Evolutionary conservation across 2,888 invertebrate genomes (phyloP), one percentile per base, ranked within the genome.

Genomic region (Caprella mutica): DNA sequence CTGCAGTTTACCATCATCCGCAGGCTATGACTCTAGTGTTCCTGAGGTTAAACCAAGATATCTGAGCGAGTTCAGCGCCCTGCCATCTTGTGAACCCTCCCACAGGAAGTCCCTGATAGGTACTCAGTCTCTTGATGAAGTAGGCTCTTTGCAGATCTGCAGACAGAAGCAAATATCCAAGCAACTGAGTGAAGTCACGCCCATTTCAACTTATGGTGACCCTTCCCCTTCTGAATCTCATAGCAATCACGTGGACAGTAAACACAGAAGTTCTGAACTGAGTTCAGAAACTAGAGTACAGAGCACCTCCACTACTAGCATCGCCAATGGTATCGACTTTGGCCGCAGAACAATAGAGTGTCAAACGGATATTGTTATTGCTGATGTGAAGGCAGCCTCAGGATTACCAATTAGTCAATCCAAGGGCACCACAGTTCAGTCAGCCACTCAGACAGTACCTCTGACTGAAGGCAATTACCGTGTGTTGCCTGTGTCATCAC

Each of bases 121-220:
- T 9, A 30, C 48, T 3, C 48, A 48, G n/a, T 48, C 48, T 8
- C 23, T 48, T 9, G 48, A 48, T 24, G 48, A 48, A 17, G 48
- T 17, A 1, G 30, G 5, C 19, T 6, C n/a, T n/a, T n/a, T n/a
- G n/a, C n/a, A n/a, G n/a, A n/a, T n/a, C n/a, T n/a, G n/a, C n/a
- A n/a, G n/a, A n/a, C n/a, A n/a, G n/a, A n/a, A n/a, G n/a, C n/a
- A n/a, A 29, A 39, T 63, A 17, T 57, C 56, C 21, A 59, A 59
- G 26, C 63, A 63, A 38, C 59, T 59, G 27, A 63, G 63, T 53
- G 63, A 63, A 40, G 53, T 63, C 17, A 59, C 59, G 21, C 63
- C 59, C 23, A 56, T 56, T 51, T 59, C 58, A 24, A 42, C 56
- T 30, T 63, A 63, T 27, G 39, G 57, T 26, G 50, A 53, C 26